phyloP scores from a whole-genome alignment of 2,113 vertebrate species.

The Saguinus midas region DNA sequence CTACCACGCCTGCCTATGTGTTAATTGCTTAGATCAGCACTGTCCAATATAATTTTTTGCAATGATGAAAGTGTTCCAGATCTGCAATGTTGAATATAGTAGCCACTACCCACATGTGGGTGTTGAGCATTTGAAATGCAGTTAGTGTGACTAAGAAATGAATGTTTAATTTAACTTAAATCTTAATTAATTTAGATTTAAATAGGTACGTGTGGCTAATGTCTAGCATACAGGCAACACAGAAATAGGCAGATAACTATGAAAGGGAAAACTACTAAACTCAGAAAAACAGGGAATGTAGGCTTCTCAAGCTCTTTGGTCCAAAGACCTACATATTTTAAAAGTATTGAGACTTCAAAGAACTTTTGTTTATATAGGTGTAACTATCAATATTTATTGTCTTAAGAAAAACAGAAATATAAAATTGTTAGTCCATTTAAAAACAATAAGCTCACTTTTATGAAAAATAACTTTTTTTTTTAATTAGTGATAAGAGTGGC shows the following conservation, averaged over 20 bases:
- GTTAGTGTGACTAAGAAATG: no score
- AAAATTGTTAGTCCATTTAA: neutral
- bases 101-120: no score
- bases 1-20: no score
- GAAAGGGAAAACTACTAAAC: neutral
- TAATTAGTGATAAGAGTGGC: neutral
- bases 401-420: neutral
- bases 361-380: no score
- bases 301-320: neutral
- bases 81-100: no score
- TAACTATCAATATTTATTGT: neutral
- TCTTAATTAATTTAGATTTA: no score
- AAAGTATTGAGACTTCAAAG: neutral
- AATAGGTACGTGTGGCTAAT: no score
- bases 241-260: neutral
- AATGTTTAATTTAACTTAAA: no score
- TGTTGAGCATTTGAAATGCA: no score
- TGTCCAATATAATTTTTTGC: no score
- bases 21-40: no score
- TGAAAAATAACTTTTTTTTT: neutral
- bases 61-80: no score
- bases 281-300: neutral
- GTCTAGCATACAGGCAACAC: neutral
- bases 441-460: neutral
- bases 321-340: neutral